Percentiles rank a stretch among this genome's conserved stretches.
Evolutionary conservation across 2,888 invertebrate genomes (phyloP).

Genomic region (Polietes domitor): DNA sequence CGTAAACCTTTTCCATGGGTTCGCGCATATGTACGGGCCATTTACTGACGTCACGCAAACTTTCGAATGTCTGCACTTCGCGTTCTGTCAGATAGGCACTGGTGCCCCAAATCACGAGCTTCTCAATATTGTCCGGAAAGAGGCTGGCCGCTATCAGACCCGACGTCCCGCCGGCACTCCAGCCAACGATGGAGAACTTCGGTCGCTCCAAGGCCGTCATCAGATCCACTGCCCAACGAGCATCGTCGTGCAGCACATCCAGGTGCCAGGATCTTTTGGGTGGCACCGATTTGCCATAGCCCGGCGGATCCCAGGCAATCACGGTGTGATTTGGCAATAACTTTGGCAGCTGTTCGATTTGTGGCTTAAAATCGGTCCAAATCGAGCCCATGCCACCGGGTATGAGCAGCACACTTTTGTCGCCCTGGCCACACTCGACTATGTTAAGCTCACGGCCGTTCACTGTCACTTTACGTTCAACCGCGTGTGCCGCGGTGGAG

Average conservation of each 20-base stretch:
- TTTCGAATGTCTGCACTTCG: conserved; percentile 85
- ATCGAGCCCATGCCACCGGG: conserved; percentile 92
- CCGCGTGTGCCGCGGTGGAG: no score
- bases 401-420: conserved; percentile 85
- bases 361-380: conserved; percentile 90
- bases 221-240: conserved; percentile 85
- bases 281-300: conserved; percentile 91
- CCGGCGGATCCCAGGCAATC: conserved; percentile 91
- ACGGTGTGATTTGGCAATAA: conserved; percentile 79
- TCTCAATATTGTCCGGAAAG: conserved; percentile 85
- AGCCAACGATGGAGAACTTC: conserved; percentile 90
- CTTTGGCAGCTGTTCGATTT: no score
- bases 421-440: no score
- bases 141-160: conserved; percentile 89
- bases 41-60: conserved; percentile 86
- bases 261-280: conserved; percentile 86
- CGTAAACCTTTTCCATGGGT: conserved; percentile 88
- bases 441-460: no score
- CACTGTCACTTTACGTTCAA: no score
- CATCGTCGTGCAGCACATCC: conserved; percentile 89
- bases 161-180: conserved; percentile 94
- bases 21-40: conserved; percentile 91
- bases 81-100: conserved; percentile 85
- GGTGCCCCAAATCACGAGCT: conserved; percentile 88
- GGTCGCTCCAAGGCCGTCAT: conserved; percentile 87